Evolutionary conservation across 2,113 vertebrate genomes (phyloP).

Genomic region (Pomatorhinus ruficollis): DNA sequence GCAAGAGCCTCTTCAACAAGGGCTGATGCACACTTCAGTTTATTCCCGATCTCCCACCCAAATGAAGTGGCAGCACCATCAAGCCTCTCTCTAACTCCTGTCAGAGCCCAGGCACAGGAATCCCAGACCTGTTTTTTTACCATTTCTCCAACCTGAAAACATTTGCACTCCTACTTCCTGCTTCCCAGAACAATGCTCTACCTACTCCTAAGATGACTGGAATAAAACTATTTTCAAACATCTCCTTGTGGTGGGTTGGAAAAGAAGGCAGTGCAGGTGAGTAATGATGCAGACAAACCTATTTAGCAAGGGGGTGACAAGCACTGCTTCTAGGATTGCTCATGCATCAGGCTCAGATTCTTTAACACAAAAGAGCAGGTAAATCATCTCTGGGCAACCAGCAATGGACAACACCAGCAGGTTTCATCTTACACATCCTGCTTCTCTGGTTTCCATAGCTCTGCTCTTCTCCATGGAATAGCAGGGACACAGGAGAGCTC

Average conservation of each 20-base stretch:
- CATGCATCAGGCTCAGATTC: background rate
- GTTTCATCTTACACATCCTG: background rate
- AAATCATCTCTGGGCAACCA: background rate
- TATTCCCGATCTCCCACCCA: background rate
- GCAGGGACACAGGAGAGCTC: background rate
- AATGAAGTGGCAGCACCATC: background rate
- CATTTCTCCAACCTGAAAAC: background rate
- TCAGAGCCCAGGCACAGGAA: background rate
- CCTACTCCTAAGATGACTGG: background rate
- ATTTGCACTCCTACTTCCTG: background rate
- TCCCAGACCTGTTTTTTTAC: background rate
- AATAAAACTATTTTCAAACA: background rate
- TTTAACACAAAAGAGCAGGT: background rate
- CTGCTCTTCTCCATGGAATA: background rate
- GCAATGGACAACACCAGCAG: background rate
- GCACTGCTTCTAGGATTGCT: background rate
- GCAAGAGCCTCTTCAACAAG: background rate
- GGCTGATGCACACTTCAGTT: background rate
- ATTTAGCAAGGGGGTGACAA: background rate
- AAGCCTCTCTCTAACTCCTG: background rate
- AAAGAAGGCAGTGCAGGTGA: background rate
- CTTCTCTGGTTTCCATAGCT: background rate
- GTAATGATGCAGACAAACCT: background rate
- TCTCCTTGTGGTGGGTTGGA: background rate
- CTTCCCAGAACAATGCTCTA: background rate